These are phyloP conservation scores for Silurus glanis DNA, from an alignment of 2,113 vertebrate species.

Conservation along the genomic window DNA sequence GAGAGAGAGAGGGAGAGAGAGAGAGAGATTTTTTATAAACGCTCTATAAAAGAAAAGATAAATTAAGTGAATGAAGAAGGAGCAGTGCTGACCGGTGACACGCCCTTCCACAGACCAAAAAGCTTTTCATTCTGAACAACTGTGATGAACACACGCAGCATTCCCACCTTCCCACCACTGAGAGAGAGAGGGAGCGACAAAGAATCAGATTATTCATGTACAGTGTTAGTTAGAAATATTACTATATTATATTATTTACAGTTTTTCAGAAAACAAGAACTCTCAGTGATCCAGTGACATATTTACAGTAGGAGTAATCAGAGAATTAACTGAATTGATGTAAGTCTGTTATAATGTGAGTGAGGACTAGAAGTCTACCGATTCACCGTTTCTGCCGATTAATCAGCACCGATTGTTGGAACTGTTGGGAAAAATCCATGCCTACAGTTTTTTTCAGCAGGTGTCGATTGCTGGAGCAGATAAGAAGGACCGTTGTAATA, in stretches of 20 bases:
- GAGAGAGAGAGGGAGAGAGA: slow-evolving; percentile 13
- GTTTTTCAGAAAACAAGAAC: too few species aligned
- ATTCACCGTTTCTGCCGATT: too few species aligned
- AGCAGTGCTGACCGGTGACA: slow-evolving; percentile 82
- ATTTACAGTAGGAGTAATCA: too few species aligned
- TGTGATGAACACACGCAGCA: slow-evolving; percentile 79
- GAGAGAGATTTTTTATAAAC: neutral
- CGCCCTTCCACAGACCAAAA: slow-evolving; percentile 91
- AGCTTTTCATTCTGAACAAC: slow-evolving; percentile 88
- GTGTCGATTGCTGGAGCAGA: too few species aligned
- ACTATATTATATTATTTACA: neutral
- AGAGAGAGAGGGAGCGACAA: slow-evolving; percentile 43
- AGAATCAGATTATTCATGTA: neutral
- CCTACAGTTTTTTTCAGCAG: too few species aligned
- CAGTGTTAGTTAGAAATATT: neutral
- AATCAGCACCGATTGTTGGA: too few species aligned
- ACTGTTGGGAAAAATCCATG: too few species aligned
- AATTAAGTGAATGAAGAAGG: neutral
- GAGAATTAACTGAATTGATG: too few species aligned
- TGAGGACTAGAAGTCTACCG: too few species aligned
- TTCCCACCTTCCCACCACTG: slow-evolving; percentile 81
- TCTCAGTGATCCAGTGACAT: too few species aligned
- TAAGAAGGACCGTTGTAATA: too few species aligned
- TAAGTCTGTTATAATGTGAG: too few species aligned
- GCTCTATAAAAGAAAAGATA: neutral